These are phyloP conservation scores for Piliocolobus tephrosceles DNA, from an alignment of 2,113 vertebrate genomes.

Conservation along the genomic window DNA sequence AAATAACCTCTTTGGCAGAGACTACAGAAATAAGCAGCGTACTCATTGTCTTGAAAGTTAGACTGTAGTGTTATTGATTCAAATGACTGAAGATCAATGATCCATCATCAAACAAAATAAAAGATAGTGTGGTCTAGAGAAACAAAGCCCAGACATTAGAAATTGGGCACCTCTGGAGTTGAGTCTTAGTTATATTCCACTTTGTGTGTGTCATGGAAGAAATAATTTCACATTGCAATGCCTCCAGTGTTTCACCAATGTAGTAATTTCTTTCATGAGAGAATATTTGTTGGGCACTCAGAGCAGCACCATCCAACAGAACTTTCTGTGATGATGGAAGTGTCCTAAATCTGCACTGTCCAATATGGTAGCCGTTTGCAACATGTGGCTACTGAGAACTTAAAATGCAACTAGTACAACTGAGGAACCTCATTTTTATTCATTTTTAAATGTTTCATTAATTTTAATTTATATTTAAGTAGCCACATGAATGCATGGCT, in stretches of 20 bases:
- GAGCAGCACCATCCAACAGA: accelerated
- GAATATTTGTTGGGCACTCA: neutral
- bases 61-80: accelerated
- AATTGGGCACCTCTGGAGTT: accelerated
- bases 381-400: neutral
- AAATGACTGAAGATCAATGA: neutral
- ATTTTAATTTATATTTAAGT: neutral
- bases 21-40: neutral
- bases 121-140: accelerated
- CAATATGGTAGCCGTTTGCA: accelerated
- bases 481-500: neutral
- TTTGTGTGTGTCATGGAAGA: accelerated
- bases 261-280: accelerated
- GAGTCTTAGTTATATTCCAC: accelerated
- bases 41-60: neutral
- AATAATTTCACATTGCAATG: accelerated
- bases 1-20: neutral
- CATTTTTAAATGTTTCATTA: neutral
- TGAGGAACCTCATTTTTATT: neutral
- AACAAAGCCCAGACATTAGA: neutral
- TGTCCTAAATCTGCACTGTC: neutral
- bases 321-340: neutral
- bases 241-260: neutral
- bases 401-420: neutral
- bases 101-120: neutral